These are phyloP conservation scores for Drosophila murphyi DNA, from an alignment of 1,140 invertebrate species.

Conservation along the genomic window DNA sequence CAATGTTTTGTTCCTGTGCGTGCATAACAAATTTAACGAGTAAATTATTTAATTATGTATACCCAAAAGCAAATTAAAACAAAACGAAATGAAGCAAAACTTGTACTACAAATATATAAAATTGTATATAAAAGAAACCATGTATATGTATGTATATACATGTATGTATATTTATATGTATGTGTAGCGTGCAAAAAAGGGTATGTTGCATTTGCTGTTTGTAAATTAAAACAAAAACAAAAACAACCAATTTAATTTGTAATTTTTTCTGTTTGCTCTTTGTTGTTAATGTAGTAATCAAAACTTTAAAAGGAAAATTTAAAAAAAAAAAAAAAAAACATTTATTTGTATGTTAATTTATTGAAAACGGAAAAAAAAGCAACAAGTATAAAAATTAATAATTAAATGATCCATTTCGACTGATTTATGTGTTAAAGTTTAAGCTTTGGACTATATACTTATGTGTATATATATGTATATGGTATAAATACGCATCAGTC, in stretches of 20 bases:
- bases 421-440: conserved; percentile 72
- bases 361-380: conserved; percentile 30
- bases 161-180: conserved; percentile 7
- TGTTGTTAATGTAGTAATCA: background rate
- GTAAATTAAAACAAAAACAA: background rate
- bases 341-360: conserved; percentile 48
- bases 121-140: conserved; percentile 32
- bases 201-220: conserved; percentile 21
- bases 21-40: conserved; percentile 18
- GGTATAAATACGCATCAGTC: conserved; percentile 7
- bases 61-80: conserved; percentile 3
- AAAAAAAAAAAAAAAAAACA: background rate
- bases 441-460: conserved; percentile 50
- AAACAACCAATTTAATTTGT: conserved; percentile 4
- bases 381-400: conserved; percentile 50
- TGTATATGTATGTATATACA: conserved; percentile 11
- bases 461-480: conserved; percentile 17
- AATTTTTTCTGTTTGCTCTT: background rate
- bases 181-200: conserved; percentile 1
- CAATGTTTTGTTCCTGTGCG: conserved; percentile 48
- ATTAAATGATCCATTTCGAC: conserved; percentile 62
- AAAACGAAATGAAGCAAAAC: conserved; percentile 5
- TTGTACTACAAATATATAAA: conserved; percentile 8
- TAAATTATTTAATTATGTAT: conserved; percentile 20
- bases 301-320: background rate